Evolutionary conservation across 2,797 vertebrate genomes (phyloP), one percentile per base, ranked within the genome.

Genomic region (Anabacerthia variegaticeps): DNA sequence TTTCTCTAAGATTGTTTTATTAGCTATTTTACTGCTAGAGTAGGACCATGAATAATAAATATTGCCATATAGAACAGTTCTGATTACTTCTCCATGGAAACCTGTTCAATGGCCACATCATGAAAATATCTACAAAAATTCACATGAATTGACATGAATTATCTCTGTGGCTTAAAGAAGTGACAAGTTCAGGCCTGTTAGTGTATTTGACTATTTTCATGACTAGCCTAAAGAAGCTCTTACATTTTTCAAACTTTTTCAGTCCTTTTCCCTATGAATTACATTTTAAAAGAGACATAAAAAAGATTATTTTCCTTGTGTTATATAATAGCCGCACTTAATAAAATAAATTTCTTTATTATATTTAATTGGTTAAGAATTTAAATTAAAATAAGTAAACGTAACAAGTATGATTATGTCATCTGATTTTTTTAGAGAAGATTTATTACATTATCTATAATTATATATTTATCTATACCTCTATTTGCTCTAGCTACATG

Each of bases 11-110:
- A 90, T 92, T 56, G 28, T 93, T 97, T 97, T 96, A 95, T 95
- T 95, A 96, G 88, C 74, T 88, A 49, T 95, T 96, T 95, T 89
- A 92, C 77, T 78, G 87, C 49, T 68, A 81, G 88, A 94, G 62
- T 81, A 88, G 43, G 68, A 95, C 71, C 68, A 97, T 96, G 87
- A 97, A 96, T 97, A 96, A 97, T 96, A 97, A 96, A 97, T 97
- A 93, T 46, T 2, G 0, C 68, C 86, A 92, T 76, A 95, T 36
- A 83, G 95, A 90, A 95, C 58, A 66, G 67, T 92, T 95, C 85
- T 97, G 96, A 96, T 97, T 97, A 93, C 58, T 97, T 96, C 92
- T 95, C 94, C 92, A 94, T 93, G 73, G 95, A 96, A 95, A 93
- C 87, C 77, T 87, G 67, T 87, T 90, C 85, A 95, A 96, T 79